Conservation (phyloP, 2,797 vertebrate species). For the Microcaecilia unicolor region DNA sequence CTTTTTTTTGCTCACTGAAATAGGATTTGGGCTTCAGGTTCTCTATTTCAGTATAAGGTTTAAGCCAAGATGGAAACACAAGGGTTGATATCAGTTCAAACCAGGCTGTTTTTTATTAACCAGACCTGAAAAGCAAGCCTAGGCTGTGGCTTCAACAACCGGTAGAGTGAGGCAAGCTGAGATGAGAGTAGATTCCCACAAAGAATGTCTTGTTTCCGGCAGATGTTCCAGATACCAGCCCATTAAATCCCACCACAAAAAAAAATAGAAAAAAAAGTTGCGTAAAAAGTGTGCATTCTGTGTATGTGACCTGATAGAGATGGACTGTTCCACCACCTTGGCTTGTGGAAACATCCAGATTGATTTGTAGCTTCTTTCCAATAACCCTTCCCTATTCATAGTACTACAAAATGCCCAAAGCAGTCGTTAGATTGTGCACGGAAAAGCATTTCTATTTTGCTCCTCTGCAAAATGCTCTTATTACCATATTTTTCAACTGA, state of each 20-base stretch:
- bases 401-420: accelerated
- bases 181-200: slow-evolving; percentile 69
- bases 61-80: slow-evolving; percentile 28
- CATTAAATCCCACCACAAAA: slow-evolving; percentile 75
- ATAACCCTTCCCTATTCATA: background rate
- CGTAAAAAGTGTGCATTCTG: slow-evolving; percentile 40
- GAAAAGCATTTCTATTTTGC: no score
- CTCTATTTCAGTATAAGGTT: slow-evolving; percentile 31
- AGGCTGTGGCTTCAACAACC: slow-evolving; percentile 70
- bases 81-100: slow-evolving; percentile 36
- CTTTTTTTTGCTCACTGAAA: slow-evolving; percentile 38
- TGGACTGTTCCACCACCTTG: slow-evolving; percentile 25
- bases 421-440: no score
- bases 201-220: slow-evolving; percentile 81
- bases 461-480: no score
- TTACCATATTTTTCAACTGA: no score
- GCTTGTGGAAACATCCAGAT: slow-evolving; percentile 14
- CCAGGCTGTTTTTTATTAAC: slow-evolving; percentile 47
- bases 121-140: slow-evolving; percentile 48
- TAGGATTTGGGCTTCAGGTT: slow-evolving; percentile 36
- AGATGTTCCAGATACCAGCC: slow-evolving; percentile 75
- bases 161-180: slow-evolving; percentile 47
- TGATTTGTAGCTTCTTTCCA: slow-evolving; percentile 17
- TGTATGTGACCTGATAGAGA: slow-evolving; percentile 36
- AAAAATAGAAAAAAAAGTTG: slow-evolving; percentile 41